Percentiles rank a stretch among this genome's conserved stretches.
Evolutionary conservation across 2,113 vertebrate genomes (phyloP).

Genomic region (Piprites chloris): DNA sequence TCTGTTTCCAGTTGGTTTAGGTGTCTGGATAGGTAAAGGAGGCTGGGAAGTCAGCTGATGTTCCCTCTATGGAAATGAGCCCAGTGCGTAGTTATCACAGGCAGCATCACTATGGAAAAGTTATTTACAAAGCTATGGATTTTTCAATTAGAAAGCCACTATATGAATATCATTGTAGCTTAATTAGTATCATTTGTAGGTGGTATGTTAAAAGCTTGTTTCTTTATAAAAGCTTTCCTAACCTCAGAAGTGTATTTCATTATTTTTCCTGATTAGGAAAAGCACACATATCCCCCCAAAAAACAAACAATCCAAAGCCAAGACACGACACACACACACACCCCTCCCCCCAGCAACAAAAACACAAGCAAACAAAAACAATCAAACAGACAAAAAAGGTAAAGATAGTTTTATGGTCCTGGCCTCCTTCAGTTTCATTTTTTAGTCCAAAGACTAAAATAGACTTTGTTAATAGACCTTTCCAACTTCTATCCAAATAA

Average conservation of each 20-base stretch:
- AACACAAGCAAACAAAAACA: background rate
- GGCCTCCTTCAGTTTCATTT: background rate
- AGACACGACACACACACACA: background rate
- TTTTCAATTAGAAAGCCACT: background rate
- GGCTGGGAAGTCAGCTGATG: background rate
- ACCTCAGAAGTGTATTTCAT: background rate
- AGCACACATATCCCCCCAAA: background rate
- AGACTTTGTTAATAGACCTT: background rate
- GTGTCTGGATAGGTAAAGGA: background rate
- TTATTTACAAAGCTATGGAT: background rate
- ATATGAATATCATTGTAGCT: background rate
- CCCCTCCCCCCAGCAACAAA: background rate
- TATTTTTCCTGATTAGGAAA: background rate
- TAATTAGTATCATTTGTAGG: background rate
- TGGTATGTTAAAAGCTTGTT: background rate
- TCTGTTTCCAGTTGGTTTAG: background rate
- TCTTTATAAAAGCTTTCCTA: background rate
- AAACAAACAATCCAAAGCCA: background rate
- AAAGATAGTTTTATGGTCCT: background rate
- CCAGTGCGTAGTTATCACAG: background rate
- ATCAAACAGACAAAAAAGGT: background rate
- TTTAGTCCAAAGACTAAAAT: background rate
- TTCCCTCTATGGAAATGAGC: background rate
- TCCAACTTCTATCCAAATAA: background rate
- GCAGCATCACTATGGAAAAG: background rate